A percentile compares a stretch with the other conserved stretches of the same genome.
These are phyloP conservation scores for Globodera ellingtonae DNA, from an alignment of 1,140 invertebrate genomes.

Conservation along the genomic window DNA sequence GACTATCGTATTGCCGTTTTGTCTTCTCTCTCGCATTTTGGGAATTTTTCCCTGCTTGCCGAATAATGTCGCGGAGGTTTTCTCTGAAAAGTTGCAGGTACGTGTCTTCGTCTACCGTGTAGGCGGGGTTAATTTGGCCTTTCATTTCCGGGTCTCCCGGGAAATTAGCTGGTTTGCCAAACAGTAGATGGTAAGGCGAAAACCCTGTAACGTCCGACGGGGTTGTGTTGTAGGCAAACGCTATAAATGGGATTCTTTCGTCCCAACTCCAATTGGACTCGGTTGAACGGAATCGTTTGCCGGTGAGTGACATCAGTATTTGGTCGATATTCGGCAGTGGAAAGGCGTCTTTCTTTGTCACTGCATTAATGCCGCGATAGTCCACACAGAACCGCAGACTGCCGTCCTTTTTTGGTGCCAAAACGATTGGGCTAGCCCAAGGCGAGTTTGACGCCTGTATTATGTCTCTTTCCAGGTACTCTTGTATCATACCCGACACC, in stretches of 20 bases:
- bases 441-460: constrained; percentile 57
- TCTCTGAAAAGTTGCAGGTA: not conserved
- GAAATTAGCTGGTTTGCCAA: not conserved
- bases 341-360: constrained; percentile 67
- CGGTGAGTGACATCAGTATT: constrained; percentile 61
- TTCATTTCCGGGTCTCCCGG: not conserved
- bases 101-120: constrained; percentile 1
- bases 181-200: not conserved
- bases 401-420: constrained; percentile 69
- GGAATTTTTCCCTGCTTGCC: no score
- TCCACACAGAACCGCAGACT: constrained; percentile 67
- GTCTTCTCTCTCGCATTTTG: no score
- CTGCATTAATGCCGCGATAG: constrained; percentile 67
- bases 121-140: not conserved
- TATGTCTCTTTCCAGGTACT: not conserved
- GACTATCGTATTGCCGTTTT: no score
- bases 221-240: no score
- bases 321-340: constrained; percentile 70
- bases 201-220: not conserved
- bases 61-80: no score
- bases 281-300: constrained; percentile 34
- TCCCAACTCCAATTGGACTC: no score
- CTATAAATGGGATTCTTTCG: no score
- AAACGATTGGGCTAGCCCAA: constrained; percentile 68
- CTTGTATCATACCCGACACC: not conserved